Base-by-base conservation (phyloP, 2,888 invertebrate species). In the Exephanes ischioxanthus region DNA sequence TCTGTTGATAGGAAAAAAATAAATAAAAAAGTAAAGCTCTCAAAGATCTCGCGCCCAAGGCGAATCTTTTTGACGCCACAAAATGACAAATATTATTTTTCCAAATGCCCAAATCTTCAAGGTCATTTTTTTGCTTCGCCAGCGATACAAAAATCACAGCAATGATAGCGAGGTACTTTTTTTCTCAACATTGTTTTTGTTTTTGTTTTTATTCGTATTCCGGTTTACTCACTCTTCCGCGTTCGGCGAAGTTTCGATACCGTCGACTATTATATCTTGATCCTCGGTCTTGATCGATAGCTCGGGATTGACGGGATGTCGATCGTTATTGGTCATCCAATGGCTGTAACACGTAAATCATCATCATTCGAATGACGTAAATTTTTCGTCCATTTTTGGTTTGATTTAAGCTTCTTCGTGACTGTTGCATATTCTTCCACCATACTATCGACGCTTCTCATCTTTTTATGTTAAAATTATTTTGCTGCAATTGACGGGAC, bases 261-360 rank as follows among this genome's bases (percentile, higher is more conserved):
- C 66, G 19, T 75, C 68, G 61, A 37, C 72, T 2, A 70, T 61
- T 16, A 55, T 72, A n/a, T 70, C 61, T 37, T 51, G 76, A 63
- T 67, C 58, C 79, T 86, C 86, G 48, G 30, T 45, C 80, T 87
- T 86, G 81, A 85, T 71, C 66, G 73, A 80, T 19, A 76, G 45
- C 53, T 81, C 83, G n/a, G 48, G 51, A 53, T 78, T 76, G 45
- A 75, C 67, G 61, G 81, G 48, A 75, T 66, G 66, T 26, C 72
- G 71, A 84, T 80, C 80, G 37, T 83, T 63, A 61, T 83, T 83
- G 68, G 67, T 81, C 53, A 81, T 72, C 88, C 88, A 87, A 61
- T 83, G 76, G 85, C 88, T 88, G 87, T 30, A 88, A 88, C 88
- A 88, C 79, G 86, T 76, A 67, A 82, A 82, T 82, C 37, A 66